phyloP scores from a whole-genome alignment of 2,797 vertebrate genomes.

The Hybognathus amarus region DNA sequence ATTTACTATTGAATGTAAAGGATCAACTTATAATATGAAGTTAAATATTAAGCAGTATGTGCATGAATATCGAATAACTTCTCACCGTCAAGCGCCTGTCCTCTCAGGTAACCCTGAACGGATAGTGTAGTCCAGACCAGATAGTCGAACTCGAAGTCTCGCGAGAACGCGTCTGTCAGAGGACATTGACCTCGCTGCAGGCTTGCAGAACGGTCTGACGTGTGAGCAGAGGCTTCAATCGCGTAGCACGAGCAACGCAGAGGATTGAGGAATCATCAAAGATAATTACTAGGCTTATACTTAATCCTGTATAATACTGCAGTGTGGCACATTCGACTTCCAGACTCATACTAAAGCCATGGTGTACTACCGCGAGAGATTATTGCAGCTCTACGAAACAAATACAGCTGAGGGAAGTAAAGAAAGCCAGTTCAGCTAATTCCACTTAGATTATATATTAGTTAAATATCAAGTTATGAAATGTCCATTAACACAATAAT shows the following conservation, averaged over 20 bases:
- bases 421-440: not conserved
- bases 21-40: not conserved
- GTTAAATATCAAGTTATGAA: too few relatives aligned
- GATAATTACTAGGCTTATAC: not conserved
- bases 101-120: slow-evolving; percentile 35
- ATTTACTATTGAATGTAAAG: not conserved
- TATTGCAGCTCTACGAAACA: slow-evolving; percentile 4
- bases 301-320: not conserved
- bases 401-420: not conserved
- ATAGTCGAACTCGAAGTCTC: slow-evolving; percentile 25
- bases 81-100: slow-evolving; percentile 35
- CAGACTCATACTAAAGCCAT: not conserved
- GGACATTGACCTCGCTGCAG: slow-evolving; percentile 34
- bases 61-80: slow-evolving; percentile 1
- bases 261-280: not conserved
- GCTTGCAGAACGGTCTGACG: not conserved
- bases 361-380: not conserved
- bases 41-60: not conserved
- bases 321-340: not conserved
- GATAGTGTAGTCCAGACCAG: not conserved
- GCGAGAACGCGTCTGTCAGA: slow-evolving; percentile 26
- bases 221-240: slow-evolving; percentile 2
- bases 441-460: too few relatives aligned
- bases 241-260: not conserved
- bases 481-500: not conserved